Evolutionary conservation across 1,140 invertebrate species (phyloP).

Genomic region (Atta texana): DNA sequence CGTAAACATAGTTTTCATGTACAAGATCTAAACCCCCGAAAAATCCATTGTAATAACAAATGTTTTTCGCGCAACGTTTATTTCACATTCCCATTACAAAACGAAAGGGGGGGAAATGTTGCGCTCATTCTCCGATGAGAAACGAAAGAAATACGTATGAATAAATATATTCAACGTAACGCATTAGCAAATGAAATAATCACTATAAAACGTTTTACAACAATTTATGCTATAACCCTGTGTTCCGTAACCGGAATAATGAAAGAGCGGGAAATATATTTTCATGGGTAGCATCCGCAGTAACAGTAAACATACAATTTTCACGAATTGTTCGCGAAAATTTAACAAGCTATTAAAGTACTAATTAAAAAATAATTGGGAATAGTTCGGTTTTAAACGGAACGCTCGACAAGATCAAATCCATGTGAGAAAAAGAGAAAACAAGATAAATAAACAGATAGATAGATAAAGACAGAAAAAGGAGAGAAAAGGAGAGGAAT

Average conservation of each 20-base stretch:
- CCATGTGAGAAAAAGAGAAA: background rate
- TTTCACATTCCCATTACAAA: background rate
- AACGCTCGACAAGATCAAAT: background rate
- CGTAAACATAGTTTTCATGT: background rate
- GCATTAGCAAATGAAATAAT: slow-evolving; percentile 60
- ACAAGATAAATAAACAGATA: no score
- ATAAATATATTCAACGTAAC: slow-evolving; percentile 48
- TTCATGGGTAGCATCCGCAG: background rate
- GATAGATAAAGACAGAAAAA: background rate
- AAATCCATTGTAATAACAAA: slow-evolving; percentile 45
- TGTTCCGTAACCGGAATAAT: slow-evolving; percentile 19
- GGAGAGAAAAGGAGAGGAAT: no score
- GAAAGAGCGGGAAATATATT: slow-evolving; percentile 32
- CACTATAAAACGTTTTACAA: slow-evolving; percentile 20
- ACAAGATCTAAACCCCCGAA: slow-evolving; percentile 5
- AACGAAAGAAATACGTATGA: slow-evolving; percentile 50
- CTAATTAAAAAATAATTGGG: slow-evolving; percentile 57
- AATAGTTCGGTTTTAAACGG: slow-evolving; percentile 27
- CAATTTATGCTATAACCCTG: slow-evolving; percentile 7
- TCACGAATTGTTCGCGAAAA: slow-evolving; percentile 6
- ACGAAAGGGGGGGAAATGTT: background rate
- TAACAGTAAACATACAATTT: slow-evolving; percentile 7
- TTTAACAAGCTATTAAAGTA: slow-evolving; percentile 49
- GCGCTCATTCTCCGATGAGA: slow-evolving; percentile 10
- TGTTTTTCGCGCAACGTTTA: slow-evolving; percentile 42